These are phyloP conservation scores for Colletes collaris DNA, from an alignment of 2,888 invertebrate species.

Conservation along the genomic window DNA sequence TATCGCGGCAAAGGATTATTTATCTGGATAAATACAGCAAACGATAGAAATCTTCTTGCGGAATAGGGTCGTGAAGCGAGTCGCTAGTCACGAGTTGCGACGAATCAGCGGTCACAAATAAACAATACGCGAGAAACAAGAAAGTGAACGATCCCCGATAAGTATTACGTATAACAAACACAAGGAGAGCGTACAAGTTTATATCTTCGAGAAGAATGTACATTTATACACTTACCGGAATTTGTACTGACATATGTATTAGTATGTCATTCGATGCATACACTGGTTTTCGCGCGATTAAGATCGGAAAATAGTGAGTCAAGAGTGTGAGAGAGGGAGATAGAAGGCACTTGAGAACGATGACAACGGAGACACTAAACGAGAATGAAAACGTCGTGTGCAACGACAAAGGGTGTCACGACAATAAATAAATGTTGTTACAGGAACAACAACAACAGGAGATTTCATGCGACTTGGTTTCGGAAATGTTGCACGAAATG, in stretches of 20 bases:
- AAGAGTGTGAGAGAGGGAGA: conserved; percentile 44
- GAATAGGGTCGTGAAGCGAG: conserved; percentile 38
- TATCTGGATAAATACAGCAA: conserved; percentile 8
- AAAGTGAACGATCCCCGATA: conserved; percentile 17
- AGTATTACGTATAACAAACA: conserved; percentile 19
- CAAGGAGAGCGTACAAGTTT: not conserved
- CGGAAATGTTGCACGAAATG: conserved; percentile 55
- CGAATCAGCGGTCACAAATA: conserved; percentile 49
- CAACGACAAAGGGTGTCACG: conserved; percentile 46
- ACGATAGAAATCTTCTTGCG: not conserved
- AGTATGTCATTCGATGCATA: conserved; percentile 43
- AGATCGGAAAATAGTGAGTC: conserved; percentile 41
- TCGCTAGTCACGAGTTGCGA: conserved; percentile 12
- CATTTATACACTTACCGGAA: conserved; percentile 46
- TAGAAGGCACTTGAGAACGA: conserved; percentile 64
- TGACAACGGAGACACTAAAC: conserved; percentile 38
- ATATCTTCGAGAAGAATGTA: not conserved
- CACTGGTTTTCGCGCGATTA: conserved; percentile 45
- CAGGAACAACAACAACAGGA: conserved; percentile 41
- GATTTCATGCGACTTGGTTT: conserved; percentile 56
- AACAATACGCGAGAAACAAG: conserved; percentile 38
- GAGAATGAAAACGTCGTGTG: conserved; percentile 45
- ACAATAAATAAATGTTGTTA: conserved; percentile 40
- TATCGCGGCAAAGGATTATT: not conserved
- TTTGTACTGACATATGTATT: conserved; percentile 37